Evolutionary conservation across 2,113 vertebrate species (phyloP).

Genomic region (Ceyx margarethae): DNA sequence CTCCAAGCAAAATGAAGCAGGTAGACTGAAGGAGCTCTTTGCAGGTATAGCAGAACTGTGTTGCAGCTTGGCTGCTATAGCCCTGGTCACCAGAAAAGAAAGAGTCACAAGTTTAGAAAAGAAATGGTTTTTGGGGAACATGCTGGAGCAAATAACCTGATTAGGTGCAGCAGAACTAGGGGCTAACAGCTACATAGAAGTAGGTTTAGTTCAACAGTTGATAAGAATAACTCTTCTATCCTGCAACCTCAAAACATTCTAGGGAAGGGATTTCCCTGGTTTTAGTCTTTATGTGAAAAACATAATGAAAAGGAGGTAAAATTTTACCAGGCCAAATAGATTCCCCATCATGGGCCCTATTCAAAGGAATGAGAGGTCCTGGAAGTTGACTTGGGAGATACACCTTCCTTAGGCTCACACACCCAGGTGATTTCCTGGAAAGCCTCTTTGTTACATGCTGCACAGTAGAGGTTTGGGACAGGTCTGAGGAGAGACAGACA

Average conservation of each 20-base stretch:
- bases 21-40: background rate
- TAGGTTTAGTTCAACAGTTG: background rate
- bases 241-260: background rate
- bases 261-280: background rate
- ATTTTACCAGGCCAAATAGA: background rate
- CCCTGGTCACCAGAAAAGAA: rapidly evolving
- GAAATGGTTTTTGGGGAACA: background rate
- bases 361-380: background rate
- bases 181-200: background rate
- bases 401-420: background rate
- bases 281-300: background rate
- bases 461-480: rapidly evolving
- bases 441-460: rapidly evolving
- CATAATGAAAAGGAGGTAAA: background rate
- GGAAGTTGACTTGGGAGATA: background rate
- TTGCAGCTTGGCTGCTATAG: background rate
- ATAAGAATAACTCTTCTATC: background rate
- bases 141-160: background rate
- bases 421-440: background rate
- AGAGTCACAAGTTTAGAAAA: background rate
- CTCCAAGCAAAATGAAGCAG: background rate
- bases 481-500: background rate
- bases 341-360: background rate
- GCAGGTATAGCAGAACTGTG: background rate
- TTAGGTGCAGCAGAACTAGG: background rate